These are phyloP conservation scores for Telenomus remus DNA, from an alignment of 1,140 invertebrate genomes.

Conservation along the genomic window DNA sequence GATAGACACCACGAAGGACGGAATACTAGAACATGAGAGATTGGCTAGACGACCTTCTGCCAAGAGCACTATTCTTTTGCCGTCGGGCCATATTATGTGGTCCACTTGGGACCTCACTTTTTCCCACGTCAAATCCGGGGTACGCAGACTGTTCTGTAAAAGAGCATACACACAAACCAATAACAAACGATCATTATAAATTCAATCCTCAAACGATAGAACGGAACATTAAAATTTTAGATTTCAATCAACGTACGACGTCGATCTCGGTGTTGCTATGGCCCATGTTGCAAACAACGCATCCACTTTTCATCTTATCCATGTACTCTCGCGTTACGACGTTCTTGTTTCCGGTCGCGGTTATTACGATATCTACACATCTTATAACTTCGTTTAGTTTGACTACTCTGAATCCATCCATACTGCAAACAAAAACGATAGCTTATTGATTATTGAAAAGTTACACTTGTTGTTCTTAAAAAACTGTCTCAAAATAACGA, in stretches of 20 bases:
- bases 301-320: conserved; percentile 98
- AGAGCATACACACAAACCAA: conserved; percentile 63
- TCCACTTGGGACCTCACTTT: conserved; percentile 97
- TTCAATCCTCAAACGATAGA: too few relatives aligned
- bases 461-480: too few relatives aligned
- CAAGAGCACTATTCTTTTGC: conserved; percentile 92
- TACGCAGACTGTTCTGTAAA: conserved; percentile 92
- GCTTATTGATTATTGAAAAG: too few relatives aligned
- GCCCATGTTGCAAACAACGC: conserved; percentile 98
- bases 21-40: conserved; percentile 96
- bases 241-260: conserved; percentile 81
- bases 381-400: conserved; percentile 96
- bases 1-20: conserved; percentile 97
- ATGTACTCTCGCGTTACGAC: conserved; percentile 96
- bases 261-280: conserved; percentile 99
- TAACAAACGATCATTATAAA: too few relatives aligned
- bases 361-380: conserved; percentile 95
- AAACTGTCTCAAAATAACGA: conserved; percentile 64
- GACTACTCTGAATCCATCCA: conserved; percentile 97
- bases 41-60: conserved; percentile 97
- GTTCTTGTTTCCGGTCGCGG: conserved; percentile 97
- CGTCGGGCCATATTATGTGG: conserved; percentile 96
- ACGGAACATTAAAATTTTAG: too few relatives aligned
- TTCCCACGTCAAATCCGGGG: conserved; percentile 97
- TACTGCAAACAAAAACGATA: conserved; percentile 79